Evolutionary conservation across 1,140 invertebrate genomes (phyloP).

Genomic region (Drosophila tropicalis): DNA sequence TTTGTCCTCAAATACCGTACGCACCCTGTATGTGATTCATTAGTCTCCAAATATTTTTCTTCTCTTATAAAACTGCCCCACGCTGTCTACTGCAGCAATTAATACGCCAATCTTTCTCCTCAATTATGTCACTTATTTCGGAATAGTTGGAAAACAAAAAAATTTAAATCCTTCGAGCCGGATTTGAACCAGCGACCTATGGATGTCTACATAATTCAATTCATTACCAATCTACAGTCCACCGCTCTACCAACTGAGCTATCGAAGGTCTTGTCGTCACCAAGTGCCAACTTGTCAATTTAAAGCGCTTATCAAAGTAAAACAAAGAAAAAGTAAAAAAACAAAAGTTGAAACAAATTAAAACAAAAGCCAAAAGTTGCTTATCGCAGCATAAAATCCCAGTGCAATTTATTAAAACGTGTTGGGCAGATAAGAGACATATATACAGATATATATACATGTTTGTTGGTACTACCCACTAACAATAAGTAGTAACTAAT

Average conservation of each 20-base stretch:
- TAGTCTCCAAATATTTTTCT: too few relatives aligned
- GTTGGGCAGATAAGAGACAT: slow-evolving; percentile 16
- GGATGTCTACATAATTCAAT: slow-evolving; percentile 83
- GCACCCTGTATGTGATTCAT: too few relatives aligned
- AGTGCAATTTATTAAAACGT: slow-evolving; percentile 25
- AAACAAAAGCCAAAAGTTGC: slow-evolving; percentile 48
- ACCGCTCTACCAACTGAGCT: slow-evolving; percentile 95
- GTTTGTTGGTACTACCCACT: background rate
- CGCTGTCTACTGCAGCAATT: too few relatives aligned
- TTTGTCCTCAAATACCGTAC: too few relatives aligned
- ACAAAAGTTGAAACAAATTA: slow-evolving; percentile 19
- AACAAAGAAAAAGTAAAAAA: slow-evolving; percentile 28
- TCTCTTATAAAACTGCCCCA: too few relatives aligned
- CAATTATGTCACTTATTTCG: background rate
- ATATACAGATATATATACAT: background rate
- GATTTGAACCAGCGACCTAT: slow-evolving; percentile 90
- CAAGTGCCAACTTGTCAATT: slow-evolving; percentile 26
- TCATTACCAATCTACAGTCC: slow-evolving; percentile 88
- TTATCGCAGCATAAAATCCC: slow-evolving; percentile 68
- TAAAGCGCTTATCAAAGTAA: slow-evolving; percentile 38
- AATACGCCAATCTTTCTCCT: too few relatives aligned
- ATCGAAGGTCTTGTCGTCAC: slow-evolving; percentile 86
- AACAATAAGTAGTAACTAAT: background rate
- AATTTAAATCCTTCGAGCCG: slow-evolving; percentile 86
- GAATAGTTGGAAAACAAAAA: background rate